These are phyloP conservation scores for Buathra laborator DNA, from an alignment of 2,888 invertebrate species.

Conservation along the genomic window DNA sequence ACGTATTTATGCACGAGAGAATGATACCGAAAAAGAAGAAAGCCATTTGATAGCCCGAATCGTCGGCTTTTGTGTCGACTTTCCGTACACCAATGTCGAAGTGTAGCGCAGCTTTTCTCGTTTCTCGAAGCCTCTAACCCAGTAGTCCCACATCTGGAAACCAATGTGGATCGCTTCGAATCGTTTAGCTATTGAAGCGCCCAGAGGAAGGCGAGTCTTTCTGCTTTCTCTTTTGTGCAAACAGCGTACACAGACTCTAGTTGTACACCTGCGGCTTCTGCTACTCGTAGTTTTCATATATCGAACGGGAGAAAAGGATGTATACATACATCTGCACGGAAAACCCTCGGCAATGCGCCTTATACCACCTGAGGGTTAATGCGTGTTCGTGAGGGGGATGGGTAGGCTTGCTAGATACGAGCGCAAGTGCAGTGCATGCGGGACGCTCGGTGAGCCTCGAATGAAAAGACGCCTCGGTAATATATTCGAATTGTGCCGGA, in stretches of 20 bases:
- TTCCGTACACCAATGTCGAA: constrained; percentile 22
- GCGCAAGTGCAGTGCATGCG: constrained; percentile 64
- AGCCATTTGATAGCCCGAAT: constrained; percentile 35
- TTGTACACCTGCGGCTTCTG: constrained; percentile 63
- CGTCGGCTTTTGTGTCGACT: constrained; percentile 30
- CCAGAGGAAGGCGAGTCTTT: neutral
- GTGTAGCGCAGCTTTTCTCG: constrained; percentile 11
- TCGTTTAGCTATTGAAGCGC: constrained; percentile 62
- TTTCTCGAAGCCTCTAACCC: constrained; percentile 31
- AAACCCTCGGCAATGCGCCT: constrained; percentile 66
- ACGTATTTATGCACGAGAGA: neutral
- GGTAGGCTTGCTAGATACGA: neutral
- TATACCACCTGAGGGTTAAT: constrained; percentile 64
- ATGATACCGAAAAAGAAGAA: neutral
- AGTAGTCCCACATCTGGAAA: constrained; percentile 3
- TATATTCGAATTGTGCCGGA: constrained; percentile 78
- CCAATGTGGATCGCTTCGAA: constrained; percentile 56
- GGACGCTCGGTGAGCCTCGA: constrained; percentile 64
- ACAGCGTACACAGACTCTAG: constrained; percentile 61
- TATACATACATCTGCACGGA: constrained; percentile 26
- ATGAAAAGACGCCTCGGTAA: constrained; percentile 80
- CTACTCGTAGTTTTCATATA: constrained; percentile 56
- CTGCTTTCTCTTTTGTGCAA: constrained; percentile 60
- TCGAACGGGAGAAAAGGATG: constrained; percentile 48
- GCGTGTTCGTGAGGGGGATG: constrained; percentile 39